A percentile compares a stretch with the other conserved stretches of the same genome.
Evolutionary conservation across 2,797 vertebrate genomes (phyloP).

Genomic region (Sebastes miniatus): DNA sequence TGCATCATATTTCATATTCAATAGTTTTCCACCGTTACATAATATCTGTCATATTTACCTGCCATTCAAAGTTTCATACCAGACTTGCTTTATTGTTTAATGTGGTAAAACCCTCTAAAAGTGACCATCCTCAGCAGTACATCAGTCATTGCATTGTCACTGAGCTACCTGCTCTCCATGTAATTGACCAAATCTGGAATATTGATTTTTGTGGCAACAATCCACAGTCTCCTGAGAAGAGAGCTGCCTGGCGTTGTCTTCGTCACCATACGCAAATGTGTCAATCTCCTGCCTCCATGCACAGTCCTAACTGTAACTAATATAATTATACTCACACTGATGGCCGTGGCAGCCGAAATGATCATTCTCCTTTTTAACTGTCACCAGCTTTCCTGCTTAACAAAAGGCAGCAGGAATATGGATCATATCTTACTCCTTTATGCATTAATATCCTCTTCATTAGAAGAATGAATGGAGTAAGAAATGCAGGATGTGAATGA

Average conservation of each 20-base stretch:
- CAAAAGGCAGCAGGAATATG: slow-evolving; percentile 33
- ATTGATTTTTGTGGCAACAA: slow-evolving; percentile 66
- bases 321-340: slow-evolving; percentile 22
- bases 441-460: slow-evolving; percentile 58
- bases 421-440: slow-evolving; percentile 22
- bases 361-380: slow-evolving; percentile 22
- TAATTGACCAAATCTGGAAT: slow-evolving; percentile 61
- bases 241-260: slow-evolving; percentile 28
- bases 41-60: background rate
- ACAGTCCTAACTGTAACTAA: background rate
- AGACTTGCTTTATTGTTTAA: slow-evolving; percentile 18
- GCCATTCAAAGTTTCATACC: background rate
- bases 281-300: slow-evolving; percentile 28
- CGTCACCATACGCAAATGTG: slow-evolving; percentile 30
- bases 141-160: slow-evolving; percentile 44
- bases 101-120: slow-evolving; percentile 13
- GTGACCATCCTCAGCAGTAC: slow-evolving; percentile 23
- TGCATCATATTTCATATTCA: background rate
- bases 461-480: slow-evolving; percentile 28
- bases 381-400: slow-evolving; percentile 37
- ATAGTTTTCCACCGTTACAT: background rate
- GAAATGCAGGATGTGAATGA: slow-evolving; percentile 42
- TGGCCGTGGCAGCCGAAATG: slow-evolving; percentile 9
- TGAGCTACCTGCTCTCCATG: slow-evolving; percentile 53
- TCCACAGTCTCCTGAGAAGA: slow-evolving; percentile 21